Evolutionary conservation across 1,140 invertebrate species (phyloP), one percentile per base, ranked within the genome.

Genomic region (Nymphalis io): DNA sequence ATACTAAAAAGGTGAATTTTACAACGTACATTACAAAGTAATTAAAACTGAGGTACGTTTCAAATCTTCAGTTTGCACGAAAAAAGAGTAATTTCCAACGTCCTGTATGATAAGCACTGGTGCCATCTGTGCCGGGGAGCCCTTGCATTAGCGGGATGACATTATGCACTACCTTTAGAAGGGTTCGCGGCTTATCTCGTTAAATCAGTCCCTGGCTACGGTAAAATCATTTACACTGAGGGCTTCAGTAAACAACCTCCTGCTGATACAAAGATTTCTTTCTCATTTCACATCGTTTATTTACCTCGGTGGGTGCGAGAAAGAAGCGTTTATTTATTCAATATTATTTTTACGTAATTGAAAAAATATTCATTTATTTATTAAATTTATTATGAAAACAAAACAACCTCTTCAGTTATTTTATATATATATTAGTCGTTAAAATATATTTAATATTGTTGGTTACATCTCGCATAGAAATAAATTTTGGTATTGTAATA

Each of bases 131-230:
- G 84, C 20, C 79, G 78, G 81, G 84, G 86, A 85, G 84, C 81
- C 85, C 83, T 85, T 86, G 87, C 89, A 91, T 91, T 91, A 91
- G 83, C 74, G 82, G 89, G 87, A 91, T 85, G 89, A 85, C 84
- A 82, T 91, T 91, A 91, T 91, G 86, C 87, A 89, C 83, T 87
- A 84, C 78, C 82, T 73, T 68, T 75, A 82, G 81, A 83, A 85
- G 86, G 87, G 87, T 89, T 82, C 83, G 79, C 79, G 82, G 82
- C 81, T 88, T 88, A 91, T 89, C 87, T 88, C 76, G 81, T 85
- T 85, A 84, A 81, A 89, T 89, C 87, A 85, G 77, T 73, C 70
- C 79, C 72, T 74, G 60, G 68, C 72, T 74, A 77, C 78, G 70
- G 75, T 69, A 58, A 85, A 82, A 87, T 85, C 83, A 85, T 88